phyloP scores from a whole-genome alignment of 1,140 invertebrate species.

The Semibalanus balanoides region DNA sequence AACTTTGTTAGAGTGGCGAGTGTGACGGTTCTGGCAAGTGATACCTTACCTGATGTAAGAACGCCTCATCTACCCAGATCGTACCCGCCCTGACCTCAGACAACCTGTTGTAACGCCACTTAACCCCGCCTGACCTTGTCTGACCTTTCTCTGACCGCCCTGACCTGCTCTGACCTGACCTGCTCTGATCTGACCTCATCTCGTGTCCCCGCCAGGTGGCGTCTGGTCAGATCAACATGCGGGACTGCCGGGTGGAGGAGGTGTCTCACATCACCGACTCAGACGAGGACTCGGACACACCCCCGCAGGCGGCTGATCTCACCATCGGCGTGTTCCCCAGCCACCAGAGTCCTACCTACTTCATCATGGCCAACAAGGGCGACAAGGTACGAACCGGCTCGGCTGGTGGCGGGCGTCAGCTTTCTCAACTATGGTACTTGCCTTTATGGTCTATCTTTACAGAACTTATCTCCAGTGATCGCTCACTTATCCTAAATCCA shows the following conservation, averaged over 20 bases:
- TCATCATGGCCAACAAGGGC: constrained; percentile 75
- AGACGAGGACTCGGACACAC: constrained; percentile 46
- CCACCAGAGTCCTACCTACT: constrained; percentile 79
- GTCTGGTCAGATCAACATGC: constrained; percentile 86
- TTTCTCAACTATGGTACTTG: too few relatives aligned
- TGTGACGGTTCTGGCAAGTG: too few relatives aligned
- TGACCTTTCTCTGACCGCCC: not conserved
- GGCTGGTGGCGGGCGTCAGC: too few relatives aligned
- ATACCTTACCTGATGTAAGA: not conserved
- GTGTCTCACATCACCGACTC: constrained; percentile 84
- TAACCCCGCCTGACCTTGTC: not conserved
- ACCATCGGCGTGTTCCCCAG: constrained; percentile 87
- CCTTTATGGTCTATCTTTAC: too few relatives aligned
- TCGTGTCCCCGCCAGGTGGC: constrained; percentile 48
- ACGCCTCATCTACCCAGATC: not conserved
- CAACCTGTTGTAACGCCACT: too few relatives aligned
- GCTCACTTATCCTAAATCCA: too few relatives aligned
- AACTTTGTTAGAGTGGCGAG: too few relatives aligned
- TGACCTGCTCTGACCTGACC: not conserved
- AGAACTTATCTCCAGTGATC: too few relatives aligned
- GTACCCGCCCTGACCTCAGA: not conserved
- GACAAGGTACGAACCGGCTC: constrained; percentile 43
- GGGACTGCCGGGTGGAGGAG: constrained; percentile 81
- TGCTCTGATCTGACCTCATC: not conserved
- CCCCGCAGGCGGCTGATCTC: constrained; percentile 50